A percentile compares a stretch with the other conserved stretches of the same genome.
Conservation (phyloP, 2,888 invertebrate genomes). For the Chloroclysta siterata region DNA sequence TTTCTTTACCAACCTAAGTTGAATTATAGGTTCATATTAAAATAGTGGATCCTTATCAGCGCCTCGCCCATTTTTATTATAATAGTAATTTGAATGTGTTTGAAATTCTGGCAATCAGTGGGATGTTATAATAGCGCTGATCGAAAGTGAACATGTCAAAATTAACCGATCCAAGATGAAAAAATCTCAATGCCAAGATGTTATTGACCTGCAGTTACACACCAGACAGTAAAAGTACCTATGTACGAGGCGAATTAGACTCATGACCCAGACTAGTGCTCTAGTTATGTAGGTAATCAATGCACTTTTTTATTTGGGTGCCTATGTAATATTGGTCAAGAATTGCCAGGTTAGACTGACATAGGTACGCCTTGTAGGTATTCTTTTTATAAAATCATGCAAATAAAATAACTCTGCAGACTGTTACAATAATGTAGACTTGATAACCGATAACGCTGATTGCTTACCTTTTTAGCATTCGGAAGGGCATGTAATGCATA, state of each 20-base stretch:
- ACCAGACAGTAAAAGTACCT: slow-evolving; percentile 8
- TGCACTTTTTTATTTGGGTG: background rate
- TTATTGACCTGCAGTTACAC: background rate
- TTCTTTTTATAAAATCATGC: background rate
- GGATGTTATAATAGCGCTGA: background rate
- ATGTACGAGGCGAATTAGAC: background rate
- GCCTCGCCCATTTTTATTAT: slow-evolving; percentile 53
- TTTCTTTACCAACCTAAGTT: slow-evolving; percentile 59
- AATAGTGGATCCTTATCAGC: slow-evolving; percentile 54
- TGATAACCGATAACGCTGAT: slow-evolving; percentile 4
- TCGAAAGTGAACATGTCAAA: background rate
- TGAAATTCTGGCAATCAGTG: background rate
- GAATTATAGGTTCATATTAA: background rate
- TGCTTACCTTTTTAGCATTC: slow-evolving; percentile 72
- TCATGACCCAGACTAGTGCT: slow-evolving; percentile 4
- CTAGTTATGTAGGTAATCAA: background rate
- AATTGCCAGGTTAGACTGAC: background rate
- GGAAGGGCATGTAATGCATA: slow-evolving; percentile 72
- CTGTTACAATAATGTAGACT: background rate
- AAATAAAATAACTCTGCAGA: no score
- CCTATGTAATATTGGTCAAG: background rate
- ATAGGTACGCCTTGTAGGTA: no score
- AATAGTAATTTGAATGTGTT: background rate
- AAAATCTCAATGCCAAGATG: background rate
- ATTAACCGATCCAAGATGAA: background rate